Evolutionary conservation across 2,113 vertebrate species (phyloP), one percentile per base, ranked within the genome.

Genomic region (Antigone vipio): DNA sequence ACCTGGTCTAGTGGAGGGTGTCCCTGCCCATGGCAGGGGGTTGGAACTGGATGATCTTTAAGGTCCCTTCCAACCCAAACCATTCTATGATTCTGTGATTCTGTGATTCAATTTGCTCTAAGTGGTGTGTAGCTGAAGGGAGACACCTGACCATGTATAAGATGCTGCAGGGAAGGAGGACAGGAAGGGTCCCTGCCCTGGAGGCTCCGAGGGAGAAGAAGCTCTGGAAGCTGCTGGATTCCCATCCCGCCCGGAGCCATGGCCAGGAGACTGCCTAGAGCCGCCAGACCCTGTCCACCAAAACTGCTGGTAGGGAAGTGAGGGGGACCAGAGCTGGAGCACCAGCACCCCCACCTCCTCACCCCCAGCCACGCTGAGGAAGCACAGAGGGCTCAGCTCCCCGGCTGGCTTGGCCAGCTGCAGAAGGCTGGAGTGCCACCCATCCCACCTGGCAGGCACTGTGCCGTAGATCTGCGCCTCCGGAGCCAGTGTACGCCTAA

Each of bases 381-480:
- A 22, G 24, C 1, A 1, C 4, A 6, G 59, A 21, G 6, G 7
- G 26, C 60, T 62, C 76, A 69, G 18, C 29, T 89, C 18, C 38
- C 23, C 3, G 1, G 20, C 23, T 1, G 2, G 32, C 11, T 58
- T 23, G 50, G 40, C 32, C 53, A 59, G 47, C 34, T 45, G n/a
- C 0, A 2, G 29, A 17, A 34, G 38, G 42, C 44, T 64, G 62
- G 83, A 35, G 56, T 32, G 19, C 13, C 2, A 12, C 34, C 38
- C 3, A 2, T 52, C 22, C 27, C 34, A 22, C 42, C 52, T 15
- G 52, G 35, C 44, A 1, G 4, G 29, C 22, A 38, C 30, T 0
- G 0, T 30, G 10, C 64, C 0, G 0, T 42, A 58, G 38, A 24
- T n/a, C 88, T 82, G n/a, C 2, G 6, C 60, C 30, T 18, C 42